Conservation (phyloP, 2,113 vertebrate species). For the Glareola pratincola region DNA sequence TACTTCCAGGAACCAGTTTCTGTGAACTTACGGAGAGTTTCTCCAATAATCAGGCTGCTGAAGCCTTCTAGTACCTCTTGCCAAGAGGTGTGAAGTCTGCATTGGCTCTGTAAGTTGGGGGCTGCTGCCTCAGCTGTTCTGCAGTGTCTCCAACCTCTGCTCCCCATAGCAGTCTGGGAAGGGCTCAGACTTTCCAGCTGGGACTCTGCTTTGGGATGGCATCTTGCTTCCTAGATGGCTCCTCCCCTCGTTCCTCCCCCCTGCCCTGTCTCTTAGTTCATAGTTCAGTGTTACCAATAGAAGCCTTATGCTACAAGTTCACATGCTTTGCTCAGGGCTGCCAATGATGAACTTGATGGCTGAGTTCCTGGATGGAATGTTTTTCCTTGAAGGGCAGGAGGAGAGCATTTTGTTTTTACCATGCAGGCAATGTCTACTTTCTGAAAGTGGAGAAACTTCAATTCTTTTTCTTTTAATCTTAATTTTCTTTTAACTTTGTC, state of each 20-base stretch:
- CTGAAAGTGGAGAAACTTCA: not conserved
- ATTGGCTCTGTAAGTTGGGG: not conserved
- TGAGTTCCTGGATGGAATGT: not conserved
- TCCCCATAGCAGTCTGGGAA: not conserved
- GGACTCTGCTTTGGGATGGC: not conserved
- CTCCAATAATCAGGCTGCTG: rapidly evolving
- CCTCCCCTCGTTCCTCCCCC: not conserved
- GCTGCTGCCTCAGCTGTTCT: not conserved
- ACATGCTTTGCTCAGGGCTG: constrained; percentile 49
- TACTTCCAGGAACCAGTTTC: not conserved
- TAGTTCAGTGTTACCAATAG: not conserved
- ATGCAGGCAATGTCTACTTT: not conserved
- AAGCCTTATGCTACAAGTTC: not conserved
- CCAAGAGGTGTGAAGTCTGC: not conserved
- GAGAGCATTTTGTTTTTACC: not conserved
- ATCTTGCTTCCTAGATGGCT: not conserved
- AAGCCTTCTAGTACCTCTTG: not conserved
- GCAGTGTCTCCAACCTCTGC: not conserved
- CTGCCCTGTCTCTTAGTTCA: not conserved
- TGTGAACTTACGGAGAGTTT: not conserved
- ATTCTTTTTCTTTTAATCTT: not conserved
- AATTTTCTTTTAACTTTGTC: not conserved
- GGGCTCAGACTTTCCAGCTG: not conserved
- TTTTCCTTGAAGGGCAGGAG: not conserved
- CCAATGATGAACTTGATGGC: not conserved